Conservation (phyloP, 2,797 vertebrate species). For the Triplophysa yarkandensis region DNA sequence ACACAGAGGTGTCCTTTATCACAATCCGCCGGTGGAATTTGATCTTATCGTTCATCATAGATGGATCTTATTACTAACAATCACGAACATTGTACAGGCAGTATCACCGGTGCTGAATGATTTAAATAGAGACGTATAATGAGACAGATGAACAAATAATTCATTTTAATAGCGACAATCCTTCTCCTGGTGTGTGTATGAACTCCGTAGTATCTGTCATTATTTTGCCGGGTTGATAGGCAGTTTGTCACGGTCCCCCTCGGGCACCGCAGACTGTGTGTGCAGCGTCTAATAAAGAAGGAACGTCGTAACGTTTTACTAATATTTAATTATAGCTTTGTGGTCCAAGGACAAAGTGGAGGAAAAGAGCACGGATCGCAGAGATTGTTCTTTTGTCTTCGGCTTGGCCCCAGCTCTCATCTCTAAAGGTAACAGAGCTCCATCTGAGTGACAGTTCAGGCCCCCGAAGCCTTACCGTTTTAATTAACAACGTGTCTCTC, state of each 20-base stretch:
- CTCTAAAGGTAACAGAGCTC: conserved; percentile 49
- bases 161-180: conserved; percentile 40
- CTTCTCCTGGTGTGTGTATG: conserved; percentile 27
- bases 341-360: conserved; percentile 54
- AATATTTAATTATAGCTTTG: conserved; percentile 57
- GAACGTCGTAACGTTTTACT: conserved; percentile 54
- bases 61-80: conserved; percentile 47
- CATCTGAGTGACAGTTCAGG: conserved; percentile 55
- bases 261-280: conserved; percentile 26
- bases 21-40: conserved; percentile 48
- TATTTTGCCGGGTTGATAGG: conserved; percentile 41
- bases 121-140: conserved; percentile 36
- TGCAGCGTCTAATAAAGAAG: conserved; percentile 50
- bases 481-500: conserved; percentile 62
- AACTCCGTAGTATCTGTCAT: conserved; percentile 26
- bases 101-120: conserved; percentile 14
- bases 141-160: conserved; percentile 43
- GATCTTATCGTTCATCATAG: conserved; percentile 33
- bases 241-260: conserved; percentile 47
- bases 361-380: conserved; percentile 47
- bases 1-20: conserved; percentile 51
- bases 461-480: conserved; percentile 54
- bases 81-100: conserved; percentile 16
- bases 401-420: conserved; percentile 33
- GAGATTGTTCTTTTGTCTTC: conserved; percentile 45